These are phyloP conservation scores for Crotalus tigris DNA, from an alignment of 2,113 vertebrate species.

Conservation along the genomic window DNA sequence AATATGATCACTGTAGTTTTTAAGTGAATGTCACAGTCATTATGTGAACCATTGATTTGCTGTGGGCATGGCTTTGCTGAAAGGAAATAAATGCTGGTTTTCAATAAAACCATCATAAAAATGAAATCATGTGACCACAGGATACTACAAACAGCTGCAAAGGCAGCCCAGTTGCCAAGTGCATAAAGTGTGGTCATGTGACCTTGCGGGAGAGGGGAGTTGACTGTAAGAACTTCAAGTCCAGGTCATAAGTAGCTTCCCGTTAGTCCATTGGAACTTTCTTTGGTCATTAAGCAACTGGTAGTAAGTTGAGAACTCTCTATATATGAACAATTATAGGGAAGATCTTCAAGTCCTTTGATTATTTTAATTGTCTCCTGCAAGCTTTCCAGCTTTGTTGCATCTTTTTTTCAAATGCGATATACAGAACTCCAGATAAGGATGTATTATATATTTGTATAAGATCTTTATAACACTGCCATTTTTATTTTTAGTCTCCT, in stretches of 20 bases:
- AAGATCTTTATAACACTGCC: not conserved
- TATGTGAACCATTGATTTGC: not conserved
- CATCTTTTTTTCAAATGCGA: not conserved
- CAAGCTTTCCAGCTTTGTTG: not conserved
- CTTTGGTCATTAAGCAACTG: not conserved
- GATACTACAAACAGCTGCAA: not conserved
- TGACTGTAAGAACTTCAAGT: not conserved
- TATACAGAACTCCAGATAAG: not conserved
- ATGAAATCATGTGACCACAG: not conserved
- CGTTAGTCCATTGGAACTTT: not conserved
- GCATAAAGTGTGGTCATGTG: not conserved
- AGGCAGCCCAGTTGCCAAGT: not conserved
- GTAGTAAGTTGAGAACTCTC: not conserved
- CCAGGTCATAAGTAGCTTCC: not conserved
- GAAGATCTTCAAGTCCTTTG: not conserved
- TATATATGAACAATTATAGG: not conserved
- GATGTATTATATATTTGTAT: not conserved
- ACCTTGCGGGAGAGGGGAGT: not conserved
- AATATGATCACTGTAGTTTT: not conserved
- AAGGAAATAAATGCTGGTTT: not conserved
- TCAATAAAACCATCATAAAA: not conserved
- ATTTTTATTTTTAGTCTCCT: not conserved
- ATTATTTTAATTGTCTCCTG: not conserved
- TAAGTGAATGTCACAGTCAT: not conserved
- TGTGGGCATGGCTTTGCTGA: not conserved